These are phyloP conservation scores for Chloroclysta siterata DNA, from an alignment of 2,888 invertebrate genomes.

Conservation along the genomic window DNA sequence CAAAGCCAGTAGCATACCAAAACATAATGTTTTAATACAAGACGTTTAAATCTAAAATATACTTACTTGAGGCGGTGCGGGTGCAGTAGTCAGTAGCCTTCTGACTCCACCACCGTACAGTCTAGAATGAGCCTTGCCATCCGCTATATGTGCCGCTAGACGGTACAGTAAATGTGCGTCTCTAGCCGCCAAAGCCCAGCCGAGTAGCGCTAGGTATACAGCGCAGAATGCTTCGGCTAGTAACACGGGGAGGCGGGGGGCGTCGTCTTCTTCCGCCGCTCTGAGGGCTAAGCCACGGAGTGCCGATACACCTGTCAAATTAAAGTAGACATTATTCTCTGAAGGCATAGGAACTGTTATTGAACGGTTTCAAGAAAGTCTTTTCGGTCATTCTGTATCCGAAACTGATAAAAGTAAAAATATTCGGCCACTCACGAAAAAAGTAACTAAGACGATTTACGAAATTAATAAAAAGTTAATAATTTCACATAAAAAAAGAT, in stretches of 20 bases:
- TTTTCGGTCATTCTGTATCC: too few relatives aligned
- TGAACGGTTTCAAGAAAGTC: neutral
- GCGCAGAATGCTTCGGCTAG: constrained; percentile 97
- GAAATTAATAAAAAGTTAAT: too few relatives aligned
- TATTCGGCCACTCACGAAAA: too few relatives aligned
- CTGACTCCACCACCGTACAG: constrained; percentile 97
- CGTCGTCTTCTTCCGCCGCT: constrained; percentile 97
- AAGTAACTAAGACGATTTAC: too few relatives aligned
- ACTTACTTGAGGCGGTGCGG: constrained; percentile 74
- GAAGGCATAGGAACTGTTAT: neutral
- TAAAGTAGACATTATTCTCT: neutral
- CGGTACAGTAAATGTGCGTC: constrained; percentile 97
- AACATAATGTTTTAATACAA: too few relatives aligned
- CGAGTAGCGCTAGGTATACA: constrained; percentile 95
- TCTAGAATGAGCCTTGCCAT: constrained; percentile 90
- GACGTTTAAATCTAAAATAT: neutral
- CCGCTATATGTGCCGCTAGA: constrained; percentile 92
- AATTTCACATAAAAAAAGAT: too few relatives aligned
- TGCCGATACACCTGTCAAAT: constrained; percentile 90
- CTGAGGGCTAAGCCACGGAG: constrained; percentile 94
- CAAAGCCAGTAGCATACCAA: too few relatives aligned
- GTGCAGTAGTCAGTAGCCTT: constrained; percentile 92
- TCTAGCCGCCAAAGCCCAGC: constrained; percentile 96
- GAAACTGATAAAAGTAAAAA: too few relatives aligned
- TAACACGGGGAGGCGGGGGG: constrained; percentile 95